Evolutionary conservation across 2,888 invertebrate species (phyloP), one percentile per base, ranked within the genome.

Genomic region (Drosophila acutilabella): DNA sequence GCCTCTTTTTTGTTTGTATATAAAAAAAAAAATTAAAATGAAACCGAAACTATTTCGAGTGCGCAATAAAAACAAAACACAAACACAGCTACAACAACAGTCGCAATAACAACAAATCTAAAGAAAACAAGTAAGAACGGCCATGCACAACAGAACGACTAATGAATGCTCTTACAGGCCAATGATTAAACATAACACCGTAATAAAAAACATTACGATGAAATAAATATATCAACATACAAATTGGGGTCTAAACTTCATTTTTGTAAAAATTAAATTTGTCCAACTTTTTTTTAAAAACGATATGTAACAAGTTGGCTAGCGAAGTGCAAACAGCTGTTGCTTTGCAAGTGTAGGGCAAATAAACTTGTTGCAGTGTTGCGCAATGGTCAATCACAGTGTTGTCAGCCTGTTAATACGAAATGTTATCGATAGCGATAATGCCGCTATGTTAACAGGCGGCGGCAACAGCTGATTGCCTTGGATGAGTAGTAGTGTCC

Each of bases 11-110:
- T 53, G 42, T 50, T 52, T 67, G 33, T 71, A 30, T 65, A 68
- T 62, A 78, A 71, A 36, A 36, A 13, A 36, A 36, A 36, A 36
- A 36, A 36, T 13, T 2, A 74, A 72, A 81, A 73, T 58, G 68
- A 76, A 72, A 76, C 41, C 65, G 69, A 82, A 83, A 85, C 80
- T 76, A 83, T 78, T 86, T 82, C 76, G 82, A 86, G 86, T 82
- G 86, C 86, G 82, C 82, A 83, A 83, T 83, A 83, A 85, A 85
- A 69, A 65, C 74, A 76, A 71, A 74, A 71, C 52, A 54, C 76
- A 70, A 62, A 23, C 58, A 56, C 65, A 77, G 65, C 71, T 56
- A 20, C 69, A 61, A 36, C 67, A 56, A 38, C 45, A 38, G 11
- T 20, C 16, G 20, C 59, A 64, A 64, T 51, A 57, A 47, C n/a